phyloP scores from a whole-genome alignment of 2,113 vertebrate species.

The Turnix velox region DNA sequence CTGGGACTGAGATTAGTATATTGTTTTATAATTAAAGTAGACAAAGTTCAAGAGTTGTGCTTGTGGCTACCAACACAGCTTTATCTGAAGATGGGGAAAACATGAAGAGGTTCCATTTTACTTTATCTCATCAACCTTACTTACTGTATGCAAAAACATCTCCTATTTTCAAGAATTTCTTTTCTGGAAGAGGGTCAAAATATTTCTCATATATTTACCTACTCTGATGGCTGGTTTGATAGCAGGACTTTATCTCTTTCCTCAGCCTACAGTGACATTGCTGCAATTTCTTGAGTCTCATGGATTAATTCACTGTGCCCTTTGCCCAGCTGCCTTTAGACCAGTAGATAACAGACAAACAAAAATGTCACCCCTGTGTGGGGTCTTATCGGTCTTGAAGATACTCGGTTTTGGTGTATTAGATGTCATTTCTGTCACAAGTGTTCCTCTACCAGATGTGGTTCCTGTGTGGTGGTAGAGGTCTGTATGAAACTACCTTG shows the following conservation, averaged over 20 bases:
- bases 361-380: fast-evolving
- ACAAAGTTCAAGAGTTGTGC: conserved; percentile 30
- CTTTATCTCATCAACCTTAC: neutral
- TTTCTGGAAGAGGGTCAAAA: neutral
- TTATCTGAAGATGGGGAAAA: conserved; percentile 15
- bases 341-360: neutral
- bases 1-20: conserved; percentile 24
- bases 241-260: neutral
- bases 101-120: neutral
- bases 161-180: neutral
- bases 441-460: neutral
- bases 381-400: neutral
- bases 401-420: neutral
- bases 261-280: neutral
- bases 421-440: neutral
- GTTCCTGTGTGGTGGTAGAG: neutral
- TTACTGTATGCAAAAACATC: neutral
- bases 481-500: fast-evolving
- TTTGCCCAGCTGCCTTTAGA: neutral
- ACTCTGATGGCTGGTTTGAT: neutral
- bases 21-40: conserved; percentile 54
- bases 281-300: neutral
- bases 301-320: neutral
- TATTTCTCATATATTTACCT: neutral
- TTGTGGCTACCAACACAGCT: neutral